These are phyloP conservation scores for Etia nguti DNA, from an alignment of 2,113 vertebrate species.

Conservation along the genomic window DNA sequence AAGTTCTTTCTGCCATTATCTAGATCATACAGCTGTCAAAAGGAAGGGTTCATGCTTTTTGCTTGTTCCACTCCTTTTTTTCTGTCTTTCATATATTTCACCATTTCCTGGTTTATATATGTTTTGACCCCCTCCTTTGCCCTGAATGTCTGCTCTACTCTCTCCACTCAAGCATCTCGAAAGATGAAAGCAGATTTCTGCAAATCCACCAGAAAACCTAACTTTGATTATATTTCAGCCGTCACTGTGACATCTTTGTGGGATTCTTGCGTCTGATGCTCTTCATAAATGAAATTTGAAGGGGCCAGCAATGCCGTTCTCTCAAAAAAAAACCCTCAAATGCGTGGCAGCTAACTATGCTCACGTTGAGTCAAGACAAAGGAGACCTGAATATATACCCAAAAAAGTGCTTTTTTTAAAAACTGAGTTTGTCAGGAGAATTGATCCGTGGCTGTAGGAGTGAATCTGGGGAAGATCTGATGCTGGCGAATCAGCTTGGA, in stretches of 20 bases:
- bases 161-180: neutral
- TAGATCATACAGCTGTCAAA: neutral
- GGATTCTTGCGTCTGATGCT: conserved; percentile 2
- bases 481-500: neutral
- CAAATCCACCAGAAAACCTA: conserved; percentile 63
- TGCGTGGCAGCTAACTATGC: neutral
- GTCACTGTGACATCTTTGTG: neutral
- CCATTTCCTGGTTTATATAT: neutral
- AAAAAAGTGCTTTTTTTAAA: too few relatives aligned
- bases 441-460: neutral
- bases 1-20: neutral
- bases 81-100: neutral
- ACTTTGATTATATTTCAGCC: conserved; percentile 50
- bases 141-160: neutral
- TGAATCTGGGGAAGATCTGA: neutral
- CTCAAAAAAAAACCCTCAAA: neutral
- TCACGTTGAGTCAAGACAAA: neutral
- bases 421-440: neutral
- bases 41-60: neutral
- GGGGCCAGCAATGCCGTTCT: neutral
- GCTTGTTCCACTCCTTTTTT: neutral
- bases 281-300: neutral
- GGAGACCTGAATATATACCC: neutral
- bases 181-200: conserved; percentile 61
- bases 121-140: neutral